A percentile compares a stretch with the other conserved stretches of the same genome.
phyloP scores from a whole-genome alignment of 2,113 vertebrate genomes.

The Tetrax tetrax region DNA sequence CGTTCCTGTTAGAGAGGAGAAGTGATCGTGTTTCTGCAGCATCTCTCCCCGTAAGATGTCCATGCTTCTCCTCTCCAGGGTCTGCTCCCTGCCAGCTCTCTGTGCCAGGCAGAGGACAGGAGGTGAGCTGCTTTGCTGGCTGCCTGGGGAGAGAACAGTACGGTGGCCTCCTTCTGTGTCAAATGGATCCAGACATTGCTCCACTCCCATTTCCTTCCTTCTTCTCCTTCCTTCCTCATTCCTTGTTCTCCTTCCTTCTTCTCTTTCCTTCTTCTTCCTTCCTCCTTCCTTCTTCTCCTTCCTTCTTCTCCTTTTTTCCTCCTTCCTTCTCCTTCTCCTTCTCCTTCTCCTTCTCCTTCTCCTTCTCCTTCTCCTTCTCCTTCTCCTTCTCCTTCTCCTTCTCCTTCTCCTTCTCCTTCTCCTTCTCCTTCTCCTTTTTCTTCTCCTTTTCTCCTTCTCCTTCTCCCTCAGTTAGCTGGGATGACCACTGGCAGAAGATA shows the following conservation, averaged over 20 bases:
- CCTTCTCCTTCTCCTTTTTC: too few relatives aligned
- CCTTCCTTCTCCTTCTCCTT: background rate
- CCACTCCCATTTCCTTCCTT: background rate
- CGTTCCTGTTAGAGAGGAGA: background rate
- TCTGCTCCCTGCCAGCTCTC: background rate
- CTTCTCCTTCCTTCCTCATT: too few relatives aligned
- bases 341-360: background rate
- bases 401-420: too few relatives aligned
- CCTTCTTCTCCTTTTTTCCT: background rate
- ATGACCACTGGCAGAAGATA: background rate
- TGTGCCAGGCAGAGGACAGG: background rate
- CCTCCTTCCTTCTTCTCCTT: background rate
- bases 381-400: too few relatives aligned
- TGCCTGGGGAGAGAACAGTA: background rate
- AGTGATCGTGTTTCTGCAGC: rapidly evolving
- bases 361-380: background rate
- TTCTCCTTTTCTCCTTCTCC: too few relatives aligned
- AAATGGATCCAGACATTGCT: background rate
- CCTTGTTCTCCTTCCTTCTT: too few relatives aligned
- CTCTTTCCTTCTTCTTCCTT: too few relatives aligned
- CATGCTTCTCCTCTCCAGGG: background rate
- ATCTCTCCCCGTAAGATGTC: background rate
- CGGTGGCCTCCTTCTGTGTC: background rate
- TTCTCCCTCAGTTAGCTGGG: background rate
- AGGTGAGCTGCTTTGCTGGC: background rate